These are phyloP conservation scores for Cervus canadensis DNA, from an alignment of 2,113 vertebrate genomes.

Conservation along the genomic window DNA sequence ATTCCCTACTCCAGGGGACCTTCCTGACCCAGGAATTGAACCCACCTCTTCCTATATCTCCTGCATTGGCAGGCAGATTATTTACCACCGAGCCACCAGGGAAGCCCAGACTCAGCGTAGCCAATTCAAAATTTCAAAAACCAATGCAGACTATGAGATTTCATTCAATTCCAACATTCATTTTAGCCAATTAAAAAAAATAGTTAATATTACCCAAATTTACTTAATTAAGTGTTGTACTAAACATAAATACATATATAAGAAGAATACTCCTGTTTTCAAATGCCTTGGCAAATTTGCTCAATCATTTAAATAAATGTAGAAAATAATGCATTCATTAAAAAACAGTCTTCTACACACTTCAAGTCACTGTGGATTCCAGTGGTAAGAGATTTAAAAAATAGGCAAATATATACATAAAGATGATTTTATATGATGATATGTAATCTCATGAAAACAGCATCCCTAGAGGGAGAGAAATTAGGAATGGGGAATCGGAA, in stretches of 20 bases:
- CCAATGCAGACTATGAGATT: neutral
- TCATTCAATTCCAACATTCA: neutral
- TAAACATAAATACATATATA: neutral
- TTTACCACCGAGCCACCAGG: neutral
- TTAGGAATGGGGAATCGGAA: fast-evolving
- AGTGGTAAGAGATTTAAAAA: neutral
- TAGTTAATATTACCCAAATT: neutral
- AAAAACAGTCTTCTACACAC: neutral
- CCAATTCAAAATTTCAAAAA: neutral
- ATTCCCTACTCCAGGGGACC: neutral
- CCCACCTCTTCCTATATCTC: neutral
- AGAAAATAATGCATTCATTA: neutral
- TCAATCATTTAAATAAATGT: neutral
- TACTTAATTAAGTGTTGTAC: neutral
- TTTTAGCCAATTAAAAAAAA: neutral
- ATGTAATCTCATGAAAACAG: neutral
- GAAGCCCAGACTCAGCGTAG: neutral
- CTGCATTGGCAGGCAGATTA: neutral
- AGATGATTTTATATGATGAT: neutral
- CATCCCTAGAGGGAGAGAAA: neutral
- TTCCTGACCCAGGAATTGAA: neutral
- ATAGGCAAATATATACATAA: neutral
- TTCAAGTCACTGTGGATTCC: neutral
- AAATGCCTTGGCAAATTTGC: neutral
- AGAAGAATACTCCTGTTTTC: neutral